Base-by-base conservation (phyloP, 2,888 invertebrate species). In the Tenthredo scrophulariae region DNA sequence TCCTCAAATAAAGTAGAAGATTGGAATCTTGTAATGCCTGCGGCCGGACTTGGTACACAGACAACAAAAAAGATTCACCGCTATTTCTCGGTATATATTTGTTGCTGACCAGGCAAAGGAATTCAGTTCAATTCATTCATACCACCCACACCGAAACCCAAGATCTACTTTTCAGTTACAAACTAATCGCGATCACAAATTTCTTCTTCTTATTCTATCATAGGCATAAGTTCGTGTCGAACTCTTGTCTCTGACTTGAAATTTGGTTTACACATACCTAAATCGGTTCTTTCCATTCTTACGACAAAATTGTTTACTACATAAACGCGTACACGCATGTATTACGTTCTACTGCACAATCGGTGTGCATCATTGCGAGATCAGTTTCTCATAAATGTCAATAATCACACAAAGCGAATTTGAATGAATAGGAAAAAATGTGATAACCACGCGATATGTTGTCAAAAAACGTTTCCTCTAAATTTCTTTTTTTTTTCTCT, bases 11-110 rank as follows among this genome's bases (percentile, higher is more conserved):
- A 74, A 74, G 54, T 18, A 6, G 54, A 54, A 50, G 77, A 54
- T 77, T 54, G 54, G 77, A 77, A 54, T 77, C 33, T 54, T 18
- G 77, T 77, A 15, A 77, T 54, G 50, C 54, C 54, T 29, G 26
- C 9, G 77, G 77, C 50, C 7, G 15, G 15, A 26, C 7, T 43
- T 5, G 43, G 26, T 22, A 18, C 22, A 15, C 26, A 50, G 54
- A 50, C 26, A 18, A 50, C 22, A 18, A 46, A 50, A 33, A 46
- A 43, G 26, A 46, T 40, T 10, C 43, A 74, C 72, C 72, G 72
- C 43, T 74, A 74, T 22, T 43, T 22, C 72, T 74, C 22, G 22
- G 46, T 26, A 29, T 50, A 50, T 46, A 77, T 77, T 50, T 50
- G 75, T 50, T 46, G 33, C 67, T 67, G 33, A 33, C 67, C 33